Percentiles rank a stretch among this genome's conserved stretches.
Evolutionary conservation across 2,888 invertebrate species (phyloP).

Genomic region (Diplolepis rosae): DNA sequence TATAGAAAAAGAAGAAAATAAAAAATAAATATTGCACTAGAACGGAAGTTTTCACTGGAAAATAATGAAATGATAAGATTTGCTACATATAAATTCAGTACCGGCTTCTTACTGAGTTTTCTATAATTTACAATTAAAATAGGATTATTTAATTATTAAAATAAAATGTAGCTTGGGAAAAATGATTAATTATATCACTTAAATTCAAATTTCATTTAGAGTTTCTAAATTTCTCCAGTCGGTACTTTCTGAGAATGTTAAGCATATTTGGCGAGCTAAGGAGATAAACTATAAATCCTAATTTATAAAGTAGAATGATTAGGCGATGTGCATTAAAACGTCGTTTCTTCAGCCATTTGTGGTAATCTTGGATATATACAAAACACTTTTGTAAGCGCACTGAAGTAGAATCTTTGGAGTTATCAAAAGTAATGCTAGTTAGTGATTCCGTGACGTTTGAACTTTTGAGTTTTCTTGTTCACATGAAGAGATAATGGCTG

Average conservation of each 20-base stretch:
- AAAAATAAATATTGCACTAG: conserved; percentile 25
- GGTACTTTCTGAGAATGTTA: neutral
- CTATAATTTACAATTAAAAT: conserved; percentile 4
- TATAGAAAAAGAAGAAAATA: neutral
- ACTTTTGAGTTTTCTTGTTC: conserved; percentile 38
- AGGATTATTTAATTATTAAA: conserved; percentile 31
- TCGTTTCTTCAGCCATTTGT: neutral
- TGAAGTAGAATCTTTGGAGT: neutral
- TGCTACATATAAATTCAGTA: no score
- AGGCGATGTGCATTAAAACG: conserved; percentile 4
- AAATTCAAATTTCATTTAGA: neutral
- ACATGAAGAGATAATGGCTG: conserved; percentile 66
- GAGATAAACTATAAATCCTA: conserved; percentile 7
- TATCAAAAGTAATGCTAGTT: neutral
- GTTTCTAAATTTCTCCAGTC: neutral
- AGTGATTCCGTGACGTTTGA: neutral
- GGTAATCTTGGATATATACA: conserved; percentile 2
- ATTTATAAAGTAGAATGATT: conserved; percentile 8
- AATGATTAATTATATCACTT: no score
- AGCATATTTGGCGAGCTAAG: neutral
- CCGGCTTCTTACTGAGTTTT: no score
- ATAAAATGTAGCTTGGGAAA: no score
- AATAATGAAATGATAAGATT: no score
- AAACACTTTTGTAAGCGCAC: neutral
- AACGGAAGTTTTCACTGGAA: conserved; percentile 31